A percentile compares a stretch with the other conserved stretches of the same genome.
Conservation (phyloP, 2,888 invertebrate species). For the Drosophila setosimentum region DNA sequence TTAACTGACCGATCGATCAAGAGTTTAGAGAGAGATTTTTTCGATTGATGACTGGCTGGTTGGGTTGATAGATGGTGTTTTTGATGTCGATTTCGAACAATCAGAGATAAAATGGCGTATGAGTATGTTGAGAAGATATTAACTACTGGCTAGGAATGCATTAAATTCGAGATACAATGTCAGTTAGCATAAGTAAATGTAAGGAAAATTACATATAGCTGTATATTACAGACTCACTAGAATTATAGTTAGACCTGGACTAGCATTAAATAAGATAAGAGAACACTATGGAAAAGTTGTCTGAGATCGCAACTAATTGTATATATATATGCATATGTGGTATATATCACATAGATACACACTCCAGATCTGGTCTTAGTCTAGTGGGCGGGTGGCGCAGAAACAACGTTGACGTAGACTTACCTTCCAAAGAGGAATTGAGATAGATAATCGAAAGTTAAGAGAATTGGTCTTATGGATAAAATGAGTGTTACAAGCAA, state of each 20-base stretch:
- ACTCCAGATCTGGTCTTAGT: constrained; percentile 7
- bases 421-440: constrained; percentile 51
- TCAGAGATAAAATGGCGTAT: not conserved
- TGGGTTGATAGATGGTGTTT: constrained; percentile 31
- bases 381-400: constrained; percentile 2
- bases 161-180: constrained; percentile 29
- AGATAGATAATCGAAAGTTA: constrained; percentile 17
- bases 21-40: constrained; percentile 1
- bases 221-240: constrained; percentile 53
- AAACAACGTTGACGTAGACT: constrained; percentile 50
- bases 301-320: constrained; percentile 17
- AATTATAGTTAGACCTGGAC: constrained; percentile 57
- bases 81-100: constrained; percentile 36
- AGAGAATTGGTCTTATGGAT: constrained; percentile 34
- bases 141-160: constrained; percentile 41
- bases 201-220: constrained; percentile 32
- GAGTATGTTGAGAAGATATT: constrained; percentile 4
- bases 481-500: constrained; percentile 45
- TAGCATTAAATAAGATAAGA: constrained; percentile 41
- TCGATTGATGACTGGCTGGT: constrained; percentile 30
- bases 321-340: not conserved
- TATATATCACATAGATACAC: constrained; percentile 4
- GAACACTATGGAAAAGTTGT: constrained; percentile 23
- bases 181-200: constrained; percentile 46
- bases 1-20: constrained; percentile 25